Evolutionary conservation across 2,888 invertebrate genomes (phyloP).

Genomic region (Helobdella robusta): DNA sequence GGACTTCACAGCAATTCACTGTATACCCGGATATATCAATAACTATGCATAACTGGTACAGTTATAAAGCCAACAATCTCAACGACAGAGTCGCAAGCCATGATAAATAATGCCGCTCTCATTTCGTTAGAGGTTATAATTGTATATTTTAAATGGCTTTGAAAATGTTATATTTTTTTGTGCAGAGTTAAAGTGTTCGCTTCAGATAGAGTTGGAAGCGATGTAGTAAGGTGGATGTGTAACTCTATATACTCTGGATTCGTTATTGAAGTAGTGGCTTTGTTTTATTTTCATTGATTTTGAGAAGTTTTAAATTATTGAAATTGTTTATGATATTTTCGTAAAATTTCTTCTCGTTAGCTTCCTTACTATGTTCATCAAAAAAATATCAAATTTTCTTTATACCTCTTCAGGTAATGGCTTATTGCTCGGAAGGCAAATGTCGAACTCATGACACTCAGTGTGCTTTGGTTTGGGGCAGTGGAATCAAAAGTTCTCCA

Average conservation of each 20-base stretch:
- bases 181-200: not conserved
- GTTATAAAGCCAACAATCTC: too few species aligned
- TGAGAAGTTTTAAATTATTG: not conserved
- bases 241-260: not conserved
- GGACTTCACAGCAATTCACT: too few species aligned
- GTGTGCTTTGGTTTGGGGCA: not conserved
- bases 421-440: constrained; percentile 8
- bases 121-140: too few species aligned
- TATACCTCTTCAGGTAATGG: not conserved
- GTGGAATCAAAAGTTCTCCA: not conserved
- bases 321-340: too few species aligned
- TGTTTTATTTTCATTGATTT: not conserved
- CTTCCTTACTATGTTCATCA: too few species aligned
- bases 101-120: too few species aligned
- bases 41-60: too few species aligned
- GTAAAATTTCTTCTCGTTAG: too few species aligned
- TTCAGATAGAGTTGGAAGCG: not conserved
- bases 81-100: too few species aligned
- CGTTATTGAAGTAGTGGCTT: not conserved
- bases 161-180: too few species aligned
- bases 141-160: too few species aligned
- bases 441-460: constrained; percentile 11
- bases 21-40: too few species aligned
- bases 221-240: not conserved
- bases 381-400: not conserved